Base-by-base conservation (phyloP, 2,113 vertebrate species). In the Heterochromis multidens region DNA sequence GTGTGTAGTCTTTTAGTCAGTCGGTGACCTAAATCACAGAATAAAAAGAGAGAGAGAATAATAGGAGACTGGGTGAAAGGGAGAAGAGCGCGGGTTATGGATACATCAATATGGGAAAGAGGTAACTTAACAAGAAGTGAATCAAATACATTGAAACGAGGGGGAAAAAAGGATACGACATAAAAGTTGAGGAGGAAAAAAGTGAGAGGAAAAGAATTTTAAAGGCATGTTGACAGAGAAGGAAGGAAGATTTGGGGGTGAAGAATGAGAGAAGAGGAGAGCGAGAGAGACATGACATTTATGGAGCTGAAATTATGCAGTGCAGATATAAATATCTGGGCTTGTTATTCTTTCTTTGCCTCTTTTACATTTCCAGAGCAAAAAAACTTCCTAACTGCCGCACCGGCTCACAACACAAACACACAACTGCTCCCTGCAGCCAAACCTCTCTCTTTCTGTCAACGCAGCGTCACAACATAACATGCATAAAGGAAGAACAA, bases 21-120 rank as follows among this genome's bases (percentile, higher is more conserved):
- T 77, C 92, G 79, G 90, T 96, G 96, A 96, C 95, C 95, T 94
- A 95, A 95, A 96, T 96, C 94, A 94, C 85, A 81, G 94, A 95
- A 95, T 88, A 88, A 87, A 91, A 79, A 94, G 82, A 86, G 87
- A 87, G 81, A 82, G 85, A 83, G 87, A 87, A 85, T 84, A 79
- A 84, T 54, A 54, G 49, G 77, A 72, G 5, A 31, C 21, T 76
- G 82, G 78, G 52, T 37, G 67, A 80, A 43, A 74, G 27, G 35
- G 37, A 58, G 59, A 16, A 57, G 31, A 72, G 60, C 14, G 54
- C 62, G 25, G 43, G 37, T 40, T 67, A 14, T 59, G 58, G 23
- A 77, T 77, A 70, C 13, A 29, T 35, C 61, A 33, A 70, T n/a
- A 60, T 40, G 59, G 17, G 77, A 37, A 25, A n/a, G 29, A 67